Percentiles rank a stretch among this genome's conserved stretches.
Conservation (phyloP, 2,797 vertebrate species). For the Acanthurus tractus region DNA sequence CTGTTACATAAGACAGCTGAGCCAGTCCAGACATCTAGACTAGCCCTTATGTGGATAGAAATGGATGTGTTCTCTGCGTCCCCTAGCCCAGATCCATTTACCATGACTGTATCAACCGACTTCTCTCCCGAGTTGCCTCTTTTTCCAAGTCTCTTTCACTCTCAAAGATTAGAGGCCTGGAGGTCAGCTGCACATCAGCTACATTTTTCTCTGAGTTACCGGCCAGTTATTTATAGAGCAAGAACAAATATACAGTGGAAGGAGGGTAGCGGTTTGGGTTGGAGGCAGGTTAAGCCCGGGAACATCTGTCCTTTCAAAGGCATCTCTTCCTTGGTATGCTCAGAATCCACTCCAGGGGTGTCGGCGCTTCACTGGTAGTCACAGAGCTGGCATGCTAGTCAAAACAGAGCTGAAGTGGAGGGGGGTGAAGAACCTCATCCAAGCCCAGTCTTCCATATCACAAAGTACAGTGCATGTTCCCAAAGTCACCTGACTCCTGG, state of each 20-base stretch:
- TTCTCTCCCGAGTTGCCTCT: conserved; percentile 32
- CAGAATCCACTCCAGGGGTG: conserved; percentile 86
- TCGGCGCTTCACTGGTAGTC: conserved; percentile 84
- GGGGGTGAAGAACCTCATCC: conserved; percentile 51
- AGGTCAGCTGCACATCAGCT: conserved; percentile 73
- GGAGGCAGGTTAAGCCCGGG: conserved; percentile 69
- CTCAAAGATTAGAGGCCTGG: conserved; percentile 58
- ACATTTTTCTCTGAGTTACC: conserved; percentile 69
- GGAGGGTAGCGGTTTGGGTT: conserved; percentile 68
- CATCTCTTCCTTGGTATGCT: conserved; percentile 83
- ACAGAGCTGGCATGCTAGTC: conserved; percentile 86
- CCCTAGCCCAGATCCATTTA: conserved; percentile 65
- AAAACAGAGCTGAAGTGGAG: conserved; percentile 78
- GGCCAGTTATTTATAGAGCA: conserved; percentile 82
- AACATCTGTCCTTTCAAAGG: conserved; percentile 85
- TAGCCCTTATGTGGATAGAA: conserved; percentile 74
- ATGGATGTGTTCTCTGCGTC: conserved; percentile 61
- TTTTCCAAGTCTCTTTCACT: conserved; percentile 39
- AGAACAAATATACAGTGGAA: conserved; percentile 82
- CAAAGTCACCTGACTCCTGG: conserved; percentile 56
- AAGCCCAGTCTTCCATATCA: conserved; percentile 61
- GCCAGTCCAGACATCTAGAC: conserved; percentile 66
- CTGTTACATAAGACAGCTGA: conserved; percentile 75
- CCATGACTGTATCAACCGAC: conserved; percentile 61
- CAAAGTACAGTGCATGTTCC: conserved; percentile 38